Base-by-base conservation (phyloP, 2,797 vertebrate genomes). In the Buphagus erythrorhynchus region DNA sequence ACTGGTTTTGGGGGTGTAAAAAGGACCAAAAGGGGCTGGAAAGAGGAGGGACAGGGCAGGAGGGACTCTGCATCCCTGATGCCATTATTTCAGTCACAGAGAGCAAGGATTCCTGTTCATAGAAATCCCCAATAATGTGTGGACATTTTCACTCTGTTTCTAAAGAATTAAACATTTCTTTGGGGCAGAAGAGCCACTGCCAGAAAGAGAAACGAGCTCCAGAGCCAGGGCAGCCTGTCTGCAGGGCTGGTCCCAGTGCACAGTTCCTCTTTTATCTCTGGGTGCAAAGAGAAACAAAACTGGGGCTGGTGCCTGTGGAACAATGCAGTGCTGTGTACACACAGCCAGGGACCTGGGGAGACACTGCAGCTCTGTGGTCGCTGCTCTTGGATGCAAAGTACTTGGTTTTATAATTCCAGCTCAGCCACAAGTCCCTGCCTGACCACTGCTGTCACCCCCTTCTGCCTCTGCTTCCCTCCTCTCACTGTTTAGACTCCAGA, bases 251-350 rank as follows among this genome's bases (percentile, higher is more conserved):
- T 4, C 38, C 78, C 35, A 49, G 75, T 3, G 9, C 62, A 78
- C 62, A 61, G 93, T 24, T 96, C 92, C 84, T 43, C 90, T 91
- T 95, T 79, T 28, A 55, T 82, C 54, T 75, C 42, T 52, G 67
- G 80, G 29, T 63, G 91, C 83, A 94, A 69, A 87, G 57, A 20
- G 62, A 65, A 85, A 38, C 66, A 24, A 16, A 81, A 40, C 5
- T 8, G 4, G 24, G 84, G 55, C 84, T n/a, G 86, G 35, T 51
- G 86, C 13, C 73, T 40, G 66, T 4, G 11, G 88, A 87, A 87
- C 84, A 86, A 58, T 13, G 73, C 58, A 16, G 66, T 0, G 71
- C 76, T 86, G 74, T 62, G 79, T 29, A 31, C 55, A 38, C 87
- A 59, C 33, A 82, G 84, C 81, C 79, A 66, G 58, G 19, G 63